A percentile compares a stretch with the other conserved stretches of the same genome.
phyloP scores from a whole-genome alignment of 1,140 invertebrate species.

The Liolophura sinensis region DNA sequence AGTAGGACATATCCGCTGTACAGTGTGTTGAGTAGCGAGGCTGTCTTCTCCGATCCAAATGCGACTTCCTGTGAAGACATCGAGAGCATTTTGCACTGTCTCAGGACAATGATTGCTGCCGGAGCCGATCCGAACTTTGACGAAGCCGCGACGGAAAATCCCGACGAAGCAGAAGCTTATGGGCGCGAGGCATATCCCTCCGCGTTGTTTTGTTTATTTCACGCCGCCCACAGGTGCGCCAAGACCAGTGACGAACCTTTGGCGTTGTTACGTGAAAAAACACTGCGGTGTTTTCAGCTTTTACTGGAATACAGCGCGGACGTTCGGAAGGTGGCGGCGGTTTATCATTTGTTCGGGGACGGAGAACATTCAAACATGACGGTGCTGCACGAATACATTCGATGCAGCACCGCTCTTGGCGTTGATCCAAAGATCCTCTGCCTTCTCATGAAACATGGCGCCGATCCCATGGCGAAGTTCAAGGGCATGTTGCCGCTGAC shows the following conservation, averaged over 20 bases:
- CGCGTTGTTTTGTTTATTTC: conserved; percentile 31
- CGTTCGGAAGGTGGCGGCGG: conserved; percentile 21
- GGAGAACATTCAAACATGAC: conserved; percentile 24
- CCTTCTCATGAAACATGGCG: conserved; percentile 36
- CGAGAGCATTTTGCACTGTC: conserved; percentile 8
- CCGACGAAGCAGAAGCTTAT: conserved; percentile 32
- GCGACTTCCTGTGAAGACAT: conserved; percentile 2
- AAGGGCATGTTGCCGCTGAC: conserved; percentile 17
- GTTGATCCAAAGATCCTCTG: conserved; percentile 30
- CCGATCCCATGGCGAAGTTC: conserved; percentile 31
- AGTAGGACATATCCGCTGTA: conserved; percentile 44
- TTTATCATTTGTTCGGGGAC: conserved; percentile 16
- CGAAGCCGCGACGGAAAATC: conserved; percentile 28
- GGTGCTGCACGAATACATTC: conserved; percentile 40
- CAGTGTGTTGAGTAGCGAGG: conserved; percentile 29
- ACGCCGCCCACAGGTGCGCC: conserved; percentile 37
- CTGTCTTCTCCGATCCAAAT: too few relatives aligned
- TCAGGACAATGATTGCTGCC: conserved; percentile 28
- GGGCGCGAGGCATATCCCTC: conserved; percentile 30
- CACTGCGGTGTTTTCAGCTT: conserved; percentile 35
- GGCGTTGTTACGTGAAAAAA: conserved; percentile 28
- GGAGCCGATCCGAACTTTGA: conserved; percentile 44
- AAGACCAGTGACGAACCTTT: conserved; percentile 38
- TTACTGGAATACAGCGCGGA: conserved; percentile 31
- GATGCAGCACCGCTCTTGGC: conserved; percentile 35